A percentile compares a stretch with the other conserved stretches of the same genome.
Evolutionary conservation across 2,113 vertebrate species (phyloP).

Genomic region (Xenotilapia leptura): DNA sequence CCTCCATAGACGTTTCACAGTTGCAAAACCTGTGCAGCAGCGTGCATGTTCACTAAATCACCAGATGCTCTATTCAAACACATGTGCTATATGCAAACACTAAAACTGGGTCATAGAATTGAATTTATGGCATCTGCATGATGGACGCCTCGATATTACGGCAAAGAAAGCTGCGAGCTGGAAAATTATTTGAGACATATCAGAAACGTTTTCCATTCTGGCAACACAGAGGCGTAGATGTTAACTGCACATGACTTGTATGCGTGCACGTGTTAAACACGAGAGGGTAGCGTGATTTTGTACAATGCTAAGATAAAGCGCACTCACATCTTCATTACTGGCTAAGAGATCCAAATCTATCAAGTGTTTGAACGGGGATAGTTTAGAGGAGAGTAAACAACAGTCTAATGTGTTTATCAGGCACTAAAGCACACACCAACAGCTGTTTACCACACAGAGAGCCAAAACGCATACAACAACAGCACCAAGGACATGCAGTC

Average conservation of each 20-base stretch:
- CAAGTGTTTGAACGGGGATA: slow-evolving; percentile 63
- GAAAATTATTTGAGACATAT: background rate
- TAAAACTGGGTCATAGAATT: background rate
- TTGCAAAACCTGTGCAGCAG: background rate
- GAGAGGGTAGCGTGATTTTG: background rate
- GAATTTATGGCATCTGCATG: background rate
- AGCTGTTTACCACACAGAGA: slow-evolving; percentile 59
- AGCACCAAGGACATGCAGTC: slow-evolving; percentile 10
- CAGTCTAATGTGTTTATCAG: slow-evolving; percentile 74
- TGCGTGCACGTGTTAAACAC: background rate
- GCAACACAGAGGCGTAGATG: background rate
- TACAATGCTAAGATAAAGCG: background rate
- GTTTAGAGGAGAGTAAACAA: slow-evolving; percentile 77
- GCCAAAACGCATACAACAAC: slow-evolving; percentile 20
- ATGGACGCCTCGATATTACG: background rate
- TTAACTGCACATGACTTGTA: background rate
- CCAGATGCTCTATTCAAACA: background rate
- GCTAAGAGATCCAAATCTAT: slow-evolving; percentile 58
- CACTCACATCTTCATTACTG: slow-evolving; percentile 41
- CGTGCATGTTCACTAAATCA: background rate
- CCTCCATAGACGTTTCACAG: background rate
- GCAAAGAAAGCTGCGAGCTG: background rate
- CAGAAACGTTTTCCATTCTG: background rate
- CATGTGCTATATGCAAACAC: background rate
- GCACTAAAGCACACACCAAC: slow-evolving; percentile 69